phyloP scores from a whole-genome alignment of 1,140 invertebrate genomes.

The Venturia canescens region DNA sequence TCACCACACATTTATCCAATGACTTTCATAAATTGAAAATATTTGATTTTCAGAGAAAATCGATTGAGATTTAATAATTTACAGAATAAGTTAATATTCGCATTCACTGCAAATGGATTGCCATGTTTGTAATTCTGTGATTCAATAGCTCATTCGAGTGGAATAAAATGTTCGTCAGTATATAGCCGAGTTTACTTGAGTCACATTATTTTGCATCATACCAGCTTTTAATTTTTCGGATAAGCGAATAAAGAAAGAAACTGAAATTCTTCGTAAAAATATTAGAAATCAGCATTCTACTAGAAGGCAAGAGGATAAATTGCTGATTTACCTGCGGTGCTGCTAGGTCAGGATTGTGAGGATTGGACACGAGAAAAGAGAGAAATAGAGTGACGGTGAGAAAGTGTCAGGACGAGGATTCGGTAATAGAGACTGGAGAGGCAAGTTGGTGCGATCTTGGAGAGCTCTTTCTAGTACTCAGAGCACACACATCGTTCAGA shows the following conservation, averaged over 20 bases:
- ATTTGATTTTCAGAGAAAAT: too few relatives aligned
- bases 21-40: too few relatives aligned
- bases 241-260: background rate
- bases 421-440: constrained; percentile 9
- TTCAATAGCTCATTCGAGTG: too few relatives aligned
- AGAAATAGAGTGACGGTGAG: background rate
- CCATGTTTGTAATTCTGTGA: too few relatives aligned
- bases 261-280: background rate
- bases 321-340: constrained; percentile 5
- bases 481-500: constrained; percentile 11
- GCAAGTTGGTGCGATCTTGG: background rate
- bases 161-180: too few relatives aligned
- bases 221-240: background rate
- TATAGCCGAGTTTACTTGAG: too few relatives aligned
- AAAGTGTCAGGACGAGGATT: background rate
- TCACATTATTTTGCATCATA: background rate
- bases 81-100: too few relatives aligned
- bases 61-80: too few relatives aligned
- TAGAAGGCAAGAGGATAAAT: background rate
- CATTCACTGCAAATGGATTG: too few relatives aligned
- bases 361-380: background rate
- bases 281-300: constrained; percentile 16
- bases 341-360: constrained; percentile 19
- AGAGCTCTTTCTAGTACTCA: background rate
- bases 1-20: too few relatives aligned